Evolutionary conservation across 2,113 vertebrate genomes (phyloP).

Genomic region (Coturnix japonica): DNA sequence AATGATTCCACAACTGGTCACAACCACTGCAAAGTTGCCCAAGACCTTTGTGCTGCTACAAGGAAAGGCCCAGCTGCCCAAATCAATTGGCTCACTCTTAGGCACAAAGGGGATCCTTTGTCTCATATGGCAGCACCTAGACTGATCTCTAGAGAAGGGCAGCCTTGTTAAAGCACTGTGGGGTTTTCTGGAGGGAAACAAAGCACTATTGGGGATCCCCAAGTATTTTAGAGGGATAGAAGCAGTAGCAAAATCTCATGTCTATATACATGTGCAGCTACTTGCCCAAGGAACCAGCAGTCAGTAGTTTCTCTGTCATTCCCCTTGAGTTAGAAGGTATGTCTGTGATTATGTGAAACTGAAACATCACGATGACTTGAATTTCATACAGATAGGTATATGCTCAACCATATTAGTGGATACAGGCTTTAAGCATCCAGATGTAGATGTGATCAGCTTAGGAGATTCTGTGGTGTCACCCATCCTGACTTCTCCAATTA

Average conservation of each 20-base stretch:
- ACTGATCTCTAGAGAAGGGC: background rate
- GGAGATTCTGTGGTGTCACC: background rate
- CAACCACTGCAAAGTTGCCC: background rate
- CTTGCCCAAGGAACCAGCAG: background rate
- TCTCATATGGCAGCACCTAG: background rate
- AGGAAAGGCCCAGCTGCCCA: background rate
- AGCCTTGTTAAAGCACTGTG: background rate
- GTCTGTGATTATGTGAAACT: background rate
- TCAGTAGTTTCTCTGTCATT: background rate
- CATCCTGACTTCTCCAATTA: rapidly evolving
- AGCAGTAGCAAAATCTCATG: background rate
- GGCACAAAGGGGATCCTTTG: background rate
- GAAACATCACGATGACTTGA: background rate
- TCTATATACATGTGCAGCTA: rapidly evolving
- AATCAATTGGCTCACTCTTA: background rate
- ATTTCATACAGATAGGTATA: background rate
- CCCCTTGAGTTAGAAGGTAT: background rate
- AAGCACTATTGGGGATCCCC: rapidly evolving
- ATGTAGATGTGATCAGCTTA: background rate
- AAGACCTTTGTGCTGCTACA: background rate
- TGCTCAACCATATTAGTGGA: background rate
- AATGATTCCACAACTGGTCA: background rate
- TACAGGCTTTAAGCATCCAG: background rate
- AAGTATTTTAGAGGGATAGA: background rate
- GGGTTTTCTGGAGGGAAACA: background rate